Base-by-base conservation (phyloP, 2,797 vertebrate genomes). In the Diplodus sargus region DNA sequence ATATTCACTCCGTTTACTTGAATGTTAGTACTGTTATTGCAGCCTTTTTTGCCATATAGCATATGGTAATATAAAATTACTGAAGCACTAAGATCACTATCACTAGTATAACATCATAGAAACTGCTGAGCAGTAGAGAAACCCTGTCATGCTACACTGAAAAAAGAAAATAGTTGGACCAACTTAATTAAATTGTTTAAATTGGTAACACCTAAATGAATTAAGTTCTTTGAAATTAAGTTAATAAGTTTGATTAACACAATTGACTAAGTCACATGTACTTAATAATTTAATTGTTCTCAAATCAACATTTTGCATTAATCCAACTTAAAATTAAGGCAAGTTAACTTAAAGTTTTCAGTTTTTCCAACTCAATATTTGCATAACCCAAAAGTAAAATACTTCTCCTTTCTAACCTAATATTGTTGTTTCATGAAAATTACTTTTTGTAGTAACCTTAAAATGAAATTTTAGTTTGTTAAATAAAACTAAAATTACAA, bases 281-380 rank as follows among this genome's bases (percentile, higher is more conserved):
- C 23, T 52, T 68, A 68, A 54, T 34, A 66, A 66, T 9, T 20
- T n/a, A 4, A 60, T 47, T 65, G 4, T 4, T 60, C 4, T 39
- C 47, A 72, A 72, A 72, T 66, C 30, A 72, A 72, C 4, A 3
- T 7, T 78, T 67, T 78, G 22, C 54, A 60, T 72, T 47, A 53
- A 30, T 66, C n/a, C 3, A 71, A 65, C 34, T 78, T 23, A 71
- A 65, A 52, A 43, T 78, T 49, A 70, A 70, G 20, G 20, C 6
- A 77, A 23, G n/a, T 63, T 42, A 77, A 56, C 51, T 71, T 65
- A 78, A 71, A 53, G 28, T 78, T 72, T 60, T 16, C 15, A 60
- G 2, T 22, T 72, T 49, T 72, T 66, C 74, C 56, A 68, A 61
- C 76, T 54, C 23, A 72, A 79, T 66, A n/a, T 78, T 78, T 57